Evolutionary conservation across 1,140 invertebrate species (phyloP).

Genomic region (Galleria mellonella): DNA sequence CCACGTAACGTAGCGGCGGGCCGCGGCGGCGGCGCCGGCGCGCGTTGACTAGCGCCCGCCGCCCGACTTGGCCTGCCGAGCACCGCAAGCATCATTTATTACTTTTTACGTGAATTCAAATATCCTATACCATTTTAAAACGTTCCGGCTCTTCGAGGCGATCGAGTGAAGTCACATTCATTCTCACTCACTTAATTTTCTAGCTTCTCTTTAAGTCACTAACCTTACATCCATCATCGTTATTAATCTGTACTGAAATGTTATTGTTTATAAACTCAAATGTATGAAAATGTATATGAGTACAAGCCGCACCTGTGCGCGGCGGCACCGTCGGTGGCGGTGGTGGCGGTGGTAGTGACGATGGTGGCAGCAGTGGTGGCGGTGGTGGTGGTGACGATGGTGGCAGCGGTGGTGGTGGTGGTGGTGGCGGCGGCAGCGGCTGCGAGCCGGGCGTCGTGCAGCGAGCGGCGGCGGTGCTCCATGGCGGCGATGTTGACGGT

Average conservation of each 20-base stretch:
- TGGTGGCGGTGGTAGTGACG: not conserved
- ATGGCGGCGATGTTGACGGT: conserved; percentile 51
- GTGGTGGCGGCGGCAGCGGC: not conserved
- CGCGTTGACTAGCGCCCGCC: not conserved
- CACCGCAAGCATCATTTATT: not conserved
- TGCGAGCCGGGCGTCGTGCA: not conserved
- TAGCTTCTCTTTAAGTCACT: too few species aligned
- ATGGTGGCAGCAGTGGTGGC: too few species aligned
- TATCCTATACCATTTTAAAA: too few species aligned
- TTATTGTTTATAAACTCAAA: too few species aligned
- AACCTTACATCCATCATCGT: too few species aligned
- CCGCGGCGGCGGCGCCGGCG: conserved; percentile 1
- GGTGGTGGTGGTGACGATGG: not conserved
- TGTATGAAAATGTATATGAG: too few species aligned
- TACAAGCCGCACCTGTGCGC: not conserved
- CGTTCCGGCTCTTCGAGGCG: too few species aligned
- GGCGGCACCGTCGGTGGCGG: not conserved
- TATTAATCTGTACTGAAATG: too few species aligned
- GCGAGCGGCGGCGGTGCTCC: conserved; percentile 22
- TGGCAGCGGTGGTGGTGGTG: not conserved
- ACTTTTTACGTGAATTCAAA: too few species aligned
- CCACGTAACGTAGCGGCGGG: conserved; percentile 8
- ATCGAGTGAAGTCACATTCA: too few species aligned
- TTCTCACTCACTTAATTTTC: too few species aligned
- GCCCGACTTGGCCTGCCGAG: not conserved